These are phyloP conservation scores for Otolemur crassicaudatus DNA, from an alignment of 2,797 vertebrate genomes.

Conservation along the genomic window DNA sequence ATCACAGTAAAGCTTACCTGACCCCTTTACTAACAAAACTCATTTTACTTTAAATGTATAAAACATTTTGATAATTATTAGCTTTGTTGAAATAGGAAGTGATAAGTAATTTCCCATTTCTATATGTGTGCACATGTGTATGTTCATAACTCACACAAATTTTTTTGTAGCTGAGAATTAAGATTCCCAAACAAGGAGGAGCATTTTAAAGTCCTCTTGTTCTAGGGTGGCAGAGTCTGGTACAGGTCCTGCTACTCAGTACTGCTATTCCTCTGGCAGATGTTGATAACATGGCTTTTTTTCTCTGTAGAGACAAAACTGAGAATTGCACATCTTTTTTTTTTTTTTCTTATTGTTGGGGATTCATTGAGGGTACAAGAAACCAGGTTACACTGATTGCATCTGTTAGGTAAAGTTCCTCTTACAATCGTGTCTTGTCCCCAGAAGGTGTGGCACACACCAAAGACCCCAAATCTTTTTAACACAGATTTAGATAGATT, in stretches of 20 bases:
- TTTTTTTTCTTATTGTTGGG: too few relatives aligned
- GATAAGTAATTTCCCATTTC: not conserved
- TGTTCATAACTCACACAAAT: not conserved
- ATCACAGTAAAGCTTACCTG: not conserved
- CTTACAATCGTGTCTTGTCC: too few relatives aligned
- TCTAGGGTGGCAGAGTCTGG: not conserved
- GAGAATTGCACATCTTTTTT: not conserved
- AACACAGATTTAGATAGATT: not conserved
- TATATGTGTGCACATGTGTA: not conserved
- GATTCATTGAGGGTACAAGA: too few relatives aligned
- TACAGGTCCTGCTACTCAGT: not conserved
- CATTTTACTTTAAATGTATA: conserved; percentile 17
- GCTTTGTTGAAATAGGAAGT: not conserved
- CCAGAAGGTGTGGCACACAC: too few relatives aligned
- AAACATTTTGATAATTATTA: not conserved
- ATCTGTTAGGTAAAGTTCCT: too few relatives aligned
- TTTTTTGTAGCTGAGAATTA: not conserved
- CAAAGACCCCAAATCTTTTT: not conserved
- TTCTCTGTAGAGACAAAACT: not conserved
- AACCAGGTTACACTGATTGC: too few relatives aligned
- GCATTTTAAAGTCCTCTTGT: not conserved
- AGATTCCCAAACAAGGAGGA: not conserved
- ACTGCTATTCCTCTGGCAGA: not conserved
- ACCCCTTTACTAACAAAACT: not conserved
- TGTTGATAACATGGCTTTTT: not conserved